Percentiles rank a stretch among this genome's conserved stretches.
phyloP scores from a whole-genome alignment of 2,113 vertebrate species.

The Indri indri region DNA sequence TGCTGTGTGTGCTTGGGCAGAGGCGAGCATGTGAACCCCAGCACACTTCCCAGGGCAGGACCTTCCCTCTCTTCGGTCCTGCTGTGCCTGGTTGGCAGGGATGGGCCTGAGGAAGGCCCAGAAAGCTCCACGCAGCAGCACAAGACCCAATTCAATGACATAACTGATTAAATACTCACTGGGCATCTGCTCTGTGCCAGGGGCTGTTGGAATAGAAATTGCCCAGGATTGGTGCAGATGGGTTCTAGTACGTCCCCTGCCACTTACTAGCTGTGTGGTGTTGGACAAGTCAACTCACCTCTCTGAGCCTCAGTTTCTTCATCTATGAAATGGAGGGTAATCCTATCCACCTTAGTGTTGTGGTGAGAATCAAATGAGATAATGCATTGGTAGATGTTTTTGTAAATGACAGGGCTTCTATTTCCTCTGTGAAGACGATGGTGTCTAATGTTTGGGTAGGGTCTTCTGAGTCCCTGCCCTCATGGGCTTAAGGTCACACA shows the following conservation, averaged over 20 bases:
- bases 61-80: accelerated
- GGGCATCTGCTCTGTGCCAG: neutral
- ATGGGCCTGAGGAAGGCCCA: neutral
- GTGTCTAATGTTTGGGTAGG: neutral
- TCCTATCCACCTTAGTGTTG: accelerated
- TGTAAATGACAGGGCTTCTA: neutral
- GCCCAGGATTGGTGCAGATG: neutral
- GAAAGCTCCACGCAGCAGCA: neutral
- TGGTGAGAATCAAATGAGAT: neutral
- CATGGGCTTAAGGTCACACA: neutral
- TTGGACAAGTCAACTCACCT: neutral
- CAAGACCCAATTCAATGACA: neutral
- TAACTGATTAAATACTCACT: neutral
- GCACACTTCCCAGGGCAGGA: accelerated
- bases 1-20: neutral
- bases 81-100: neutral
- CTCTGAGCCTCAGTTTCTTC: neutral
- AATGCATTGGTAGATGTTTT: neutral
- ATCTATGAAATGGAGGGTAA: neutral
- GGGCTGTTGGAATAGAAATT: neutral
- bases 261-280: accelerated
- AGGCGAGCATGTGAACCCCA: neutral
- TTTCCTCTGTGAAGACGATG: neutral
- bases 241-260: neutral
- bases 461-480: neutral